These are phyloP conservation scores for Formica aserva DNA, from an alignment of 2,888 invertebrate species.

Conservation along the genomic window DNA sequence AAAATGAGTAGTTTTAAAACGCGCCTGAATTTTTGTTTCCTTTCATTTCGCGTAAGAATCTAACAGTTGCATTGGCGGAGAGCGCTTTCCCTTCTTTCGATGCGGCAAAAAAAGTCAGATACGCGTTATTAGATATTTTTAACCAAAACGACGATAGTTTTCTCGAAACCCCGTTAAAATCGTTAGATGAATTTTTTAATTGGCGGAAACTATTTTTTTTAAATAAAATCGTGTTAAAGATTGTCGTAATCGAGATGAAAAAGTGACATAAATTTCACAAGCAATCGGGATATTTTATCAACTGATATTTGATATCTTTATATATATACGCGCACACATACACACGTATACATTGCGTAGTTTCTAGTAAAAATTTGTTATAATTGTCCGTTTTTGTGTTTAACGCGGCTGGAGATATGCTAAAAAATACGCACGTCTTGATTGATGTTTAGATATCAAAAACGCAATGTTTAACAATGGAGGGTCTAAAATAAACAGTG, in stretches of 20 bases:
- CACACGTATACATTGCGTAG: not conserved
- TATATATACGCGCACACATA: not conserved
- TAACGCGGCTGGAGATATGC: not conserved
- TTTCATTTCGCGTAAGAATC: not conserved
- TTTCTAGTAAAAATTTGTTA: not conserved
- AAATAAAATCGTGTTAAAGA: not conserved
- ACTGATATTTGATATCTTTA: not conserved
- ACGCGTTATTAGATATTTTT: not conserved
- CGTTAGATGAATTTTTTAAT: not conserved
- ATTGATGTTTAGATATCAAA: conserved; percentile 67
- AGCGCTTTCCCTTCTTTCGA: not conserved
- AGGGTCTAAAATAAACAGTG: conserved; percentile 59
- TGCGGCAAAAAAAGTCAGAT: not conserved
- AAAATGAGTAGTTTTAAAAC: conserved; percentile 22
- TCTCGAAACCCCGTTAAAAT: not conserved
- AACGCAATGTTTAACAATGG: conserved; percentile 62
- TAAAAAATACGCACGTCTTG: conserved; percentile 45
- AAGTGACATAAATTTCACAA: not conserved
- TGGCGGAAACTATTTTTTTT: not conserved
- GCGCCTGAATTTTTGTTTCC: not conserved
- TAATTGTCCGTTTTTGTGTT: not conserved
- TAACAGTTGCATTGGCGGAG: not conserved
- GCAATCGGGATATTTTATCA: not conserved
- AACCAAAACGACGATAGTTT: not conserved
- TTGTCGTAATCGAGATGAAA: conserved; percentile 8